Percentiles rank a stretch among this genome's conserved stretches.
Evolutionary conservation across 2,888 invertebrate species (phyloP).

Genomic region (Nemapogon koenigi): DNA sequence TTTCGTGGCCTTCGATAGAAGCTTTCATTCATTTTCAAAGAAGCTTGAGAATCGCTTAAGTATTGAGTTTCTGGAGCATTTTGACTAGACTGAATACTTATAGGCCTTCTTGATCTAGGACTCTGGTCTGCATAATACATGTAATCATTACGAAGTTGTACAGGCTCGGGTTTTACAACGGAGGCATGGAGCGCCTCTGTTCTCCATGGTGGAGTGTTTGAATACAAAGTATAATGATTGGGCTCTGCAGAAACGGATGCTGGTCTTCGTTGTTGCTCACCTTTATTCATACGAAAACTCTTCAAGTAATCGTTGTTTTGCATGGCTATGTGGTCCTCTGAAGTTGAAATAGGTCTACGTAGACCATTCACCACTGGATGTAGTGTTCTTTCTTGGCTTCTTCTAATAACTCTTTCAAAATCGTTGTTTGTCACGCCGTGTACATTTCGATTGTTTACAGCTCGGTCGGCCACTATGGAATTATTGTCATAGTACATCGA

Average conservation of each 20-base stretch:
- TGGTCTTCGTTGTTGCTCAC: slow-evolving; percentile 50
- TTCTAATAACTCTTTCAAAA: slow-evolving; percentile 53
- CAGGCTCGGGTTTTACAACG: slow-evolving; percentile 44
- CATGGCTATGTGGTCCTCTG: slow-evolving; percentile 60
- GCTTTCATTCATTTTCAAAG: slow-evolving; percentile 33
- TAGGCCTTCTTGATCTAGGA: slow-evolving; percentile 75
- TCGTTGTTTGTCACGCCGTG: slow-evolving; percentile 56
- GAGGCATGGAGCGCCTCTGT: slow-evolving; percentile 33
- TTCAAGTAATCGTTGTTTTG: slow-evolving; percentile 50
- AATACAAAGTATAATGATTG: slow-evolving; percentile 49
- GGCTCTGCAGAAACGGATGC: slow-evolving; percentile 58
- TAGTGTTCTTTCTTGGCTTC: slow-evolving; percentile 49
- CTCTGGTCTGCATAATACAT: slow-evolving; percentile 76
- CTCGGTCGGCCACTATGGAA: slow-evolving; percentile 34
- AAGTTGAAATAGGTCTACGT: slow-evolving; percentile 53
- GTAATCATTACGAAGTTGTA: slow-evolving; percentile 54
- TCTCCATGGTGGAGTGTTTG: slow-evolving; percentile 48
- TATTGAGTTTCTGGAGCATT: slow-evolving; percentile 49
- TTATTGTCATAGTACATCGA: slow-evolving; percentile 59
- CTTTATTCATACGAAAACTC: slow-evolving; percentile 29
- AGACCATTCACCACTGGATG: slow-evolving; percentile 53
- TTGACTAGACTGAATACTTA: slow-evolving; percentile 67
- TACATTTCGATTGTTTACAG: slow-evolving; percentile 30
- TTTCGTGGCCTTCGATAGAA: slow-evolving; percentile 48
- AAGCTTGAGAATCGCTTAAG: slow-evolving; percentile 56